Evolutionary conservation across 2,888 invertebrate species (phyloP).

Genomic region (Synergus umbraculus): DNA sequence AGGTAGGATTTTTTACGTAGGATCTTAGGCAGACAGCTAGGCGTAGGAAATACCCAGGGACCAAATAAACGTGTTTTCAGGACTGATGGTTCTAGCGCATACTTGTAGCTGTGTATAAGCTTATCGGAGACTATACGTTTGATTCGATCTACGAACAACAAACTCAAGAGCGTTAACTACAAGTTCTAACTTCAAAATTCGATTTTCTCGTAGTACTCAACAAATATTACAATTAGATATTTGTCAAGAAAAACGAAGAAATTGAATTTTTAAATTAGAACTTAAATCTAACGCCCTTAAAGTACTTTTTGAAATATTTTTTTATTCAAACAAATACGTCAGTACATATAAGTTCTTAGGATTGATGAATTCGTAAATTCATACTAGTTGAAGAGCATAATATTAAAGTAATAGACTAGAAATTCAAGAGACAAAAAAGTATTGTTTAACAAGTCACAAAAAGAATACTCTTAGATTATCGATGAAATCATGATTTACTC

Average conservation of each 20-base stretch:
- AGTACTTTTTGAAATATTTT: neutral
- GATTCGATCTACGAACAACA: constrained; percentile 46
- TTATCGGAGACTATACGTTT: constrained; percentile 61
- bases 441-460: constrained; percentile 30
- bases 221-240: too few relatives aligned
- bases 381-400: constrained; percentile 19
- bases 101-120: constrained; percentile 68
- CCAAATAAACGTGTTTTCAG: constrained; percentile 70
- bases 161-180: too few relatives aligned
- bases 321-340: neutral
- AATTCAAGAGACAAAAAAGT: constrained; percentile 26
- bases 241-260: too few relatives aligned
- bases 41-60: constrained; percentile 70
- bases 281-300: neutral
- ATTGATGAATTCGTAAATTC: neutral
- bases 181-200: too few relatives aligned
- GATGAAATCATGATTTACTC: neutral
- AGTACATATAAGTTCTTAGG: neutral
- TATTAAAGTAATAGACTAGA: constrained; percentile 17
- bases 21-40: constrained; percentile 57
- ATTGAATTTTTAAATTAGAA: too few relatives aligned
- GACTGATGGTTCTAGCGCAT: constrained; percentile 75
- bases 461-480: constrained; percentile 40
- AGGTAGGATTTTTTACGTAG: constrained; percentile 57
- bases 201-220: too few relatives aligned